Evolutionary conservation across 2,888 invertebrate genomes (phyloP).

Genomic region (Drosophila borealis): DNA sequence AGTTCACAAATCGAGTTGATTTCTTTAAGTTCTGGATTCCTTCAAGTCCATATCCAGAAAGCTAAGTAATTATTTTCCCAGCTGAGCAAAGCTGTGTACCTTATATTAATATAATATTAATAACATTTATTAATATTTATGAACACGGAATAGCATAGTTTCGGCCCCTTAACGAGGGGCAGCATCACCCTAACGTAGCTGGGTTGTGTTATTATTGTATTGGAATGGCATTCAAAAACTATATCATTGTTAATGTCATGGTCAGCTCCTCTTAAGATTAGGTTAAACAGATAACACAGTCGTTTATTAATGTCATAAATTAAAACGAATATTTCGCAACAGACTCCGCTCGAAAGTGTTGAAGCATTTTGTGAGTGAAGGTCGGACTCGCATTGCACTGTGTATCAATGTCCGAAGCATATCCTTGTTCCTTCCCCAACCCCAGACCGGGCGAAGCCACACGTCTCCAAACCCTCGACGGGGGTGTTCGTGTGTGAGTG

Average conservation of each 20-base stretch:
- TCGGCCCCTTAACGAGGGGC: no score
- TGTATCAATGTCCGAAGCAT: conserved; percentile 16
- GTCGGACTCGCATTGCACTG: neutral
- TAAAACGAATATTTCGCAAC: neutral
- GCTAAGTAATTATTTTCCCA: no score
- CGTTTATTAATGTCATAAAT: conserved; percentile 37
- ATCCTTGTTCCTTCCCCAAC: conserved; percentile 1
- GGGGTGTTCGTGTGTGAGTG: conserved; percentile 9
- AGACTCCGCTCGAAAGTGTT: conserved; percentile 11
- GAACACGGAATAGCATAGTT: neutral
- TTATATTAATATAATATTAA: neutral
- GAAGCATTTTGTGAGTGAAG: neutral
- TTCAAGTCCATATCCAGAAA: no score
- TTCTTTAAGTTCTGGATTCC: no score
- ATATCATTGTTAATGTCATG: conserved; percentile 4
- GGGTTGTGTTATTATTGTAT: no score
- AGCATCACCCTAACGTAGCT: neutral
- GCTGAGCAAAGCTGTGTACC: no score
- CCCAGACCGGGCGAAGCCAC: conserved; percentile 2
- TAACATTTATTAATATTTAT: conserved; percentile 9
- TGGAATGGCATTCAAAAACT: no score
- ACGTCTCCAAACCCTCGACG: conserved; percentile 14
- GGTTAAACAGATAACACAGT: conserved; percentile 1
- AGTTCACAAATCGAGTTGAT: no score
- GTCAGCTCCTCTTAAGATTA: neutral